Base-by-base conservation (phyloP, 2,797 vertebrate genomes). In the Podargus strigoides region DNA sequence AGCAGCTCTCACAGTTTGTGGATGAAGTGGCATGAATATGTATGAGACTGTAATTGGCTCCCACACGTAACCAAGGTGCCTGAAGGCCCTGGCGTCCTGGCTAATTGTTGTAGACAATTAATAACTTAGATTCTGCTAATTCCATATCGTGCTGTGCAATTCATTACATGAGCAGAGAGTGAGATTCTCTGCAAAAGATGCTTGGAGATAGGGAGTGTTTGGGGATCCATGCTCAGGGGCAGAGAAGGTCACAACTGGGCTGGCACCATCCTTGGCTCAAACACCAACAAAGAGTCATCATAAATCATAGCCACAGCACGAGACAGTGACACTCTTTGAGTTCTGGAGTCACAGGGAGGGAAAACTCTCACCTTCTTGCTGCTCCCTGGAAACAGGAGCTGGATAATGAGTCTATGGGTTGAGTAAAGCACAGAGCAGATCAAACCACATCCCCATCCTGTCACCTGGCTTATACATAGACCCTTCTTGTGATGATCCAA, bases 61-160 rank as follows among this genome's bases (percentile, higher is more conserved):
- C 82, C 78, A 91, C 83, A 73, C 36, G 19, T 73, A 97, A 93
- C 85, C 55, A 67, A 88, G 94, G 93, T 73, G 95, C 96, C 97
- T 94, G 93, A 89, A 96, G 96, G 93, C 96, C 96, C 96, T 93
- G 76, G 95, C 83, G 2, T 96, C 91, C 66, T 81, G 94, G 83
- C 97, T 98, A 98, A 98, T 98, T 98, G 98, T 97, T 97, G 97
- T 92, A 98, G 95, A 95, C 98, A 98, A 98, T 97, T 98, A 98
- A 98, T 98, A 98, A 97, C 97, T 97, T 96, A 95, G 95, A 97
- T 97, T 90, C 68, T 95, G 53, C 94, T 97, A 95, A 97, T 97
- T 96, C 95, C 89, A 44, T 96, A 80, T 32, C 20, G 4, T 87
- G 63, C 95, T 90, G 95, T 86, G 87, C 77, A 85, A 79, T 90